Evolutionary conservation across 2,113 vertebrate genomes (phyloP).

Genomic region (Bos javanicus): DNA sequence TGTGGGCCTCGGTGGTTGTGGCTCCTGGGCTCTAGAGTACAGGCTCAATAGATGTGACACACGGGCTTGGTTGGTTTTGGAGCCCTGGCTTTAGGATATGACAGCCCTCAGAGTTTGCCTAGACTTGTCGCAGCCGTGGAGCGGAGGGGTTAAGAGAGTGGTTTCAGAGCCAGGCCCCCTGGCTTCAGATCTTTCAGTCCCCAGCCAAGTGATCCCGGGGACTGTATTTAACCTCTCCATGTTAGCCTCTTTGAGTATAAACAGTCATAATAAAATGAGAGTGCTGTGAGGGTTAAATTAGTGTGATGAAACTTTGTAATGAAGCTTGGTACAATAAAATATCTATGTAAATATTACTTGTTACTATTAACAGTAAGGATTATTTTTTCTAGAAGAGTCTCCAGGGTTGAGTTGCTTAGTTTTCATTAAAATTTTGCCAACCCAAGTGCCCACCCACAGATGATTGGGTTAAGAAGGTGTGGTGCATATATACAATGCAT

Average conservation of each 20-base stretch:
- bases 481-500: not conserved
- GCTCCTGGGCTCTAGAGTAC: not conserved
- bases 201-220: not conserved
- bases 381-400: not conserved
- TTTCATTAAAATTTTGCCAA: not conserved
- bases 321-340: not conserved
- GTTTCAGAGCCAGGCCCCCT: not conserved
- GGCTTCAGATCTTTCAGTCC: not conserved
- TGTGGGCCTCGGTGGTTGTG: not conserved
- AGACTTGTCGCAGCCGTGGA: not conserved
- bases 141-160: not conserved
- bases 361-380: not conserved
- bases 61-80: not conserved
- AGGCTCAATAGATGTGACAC: not conserved
- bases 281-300: not conserved
- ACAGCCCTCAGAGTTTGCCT: not conserved
- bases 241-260: not conserved
- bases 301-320: not conserved
- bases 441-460: not conserved
- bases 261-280: not conserved
- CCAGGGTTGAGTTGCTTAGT: not conserved
- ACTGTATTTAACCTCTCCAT: not conserved
- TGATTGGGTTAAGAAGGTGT: not conserved
- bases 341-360: not conserved
- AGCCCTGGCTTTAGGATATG: not conserved